These are phyloP conservation scores for Okapia johnstoni DNA, from an alignment of 2,113 vertebrate species.

Conservation along the genomic window DNA sequence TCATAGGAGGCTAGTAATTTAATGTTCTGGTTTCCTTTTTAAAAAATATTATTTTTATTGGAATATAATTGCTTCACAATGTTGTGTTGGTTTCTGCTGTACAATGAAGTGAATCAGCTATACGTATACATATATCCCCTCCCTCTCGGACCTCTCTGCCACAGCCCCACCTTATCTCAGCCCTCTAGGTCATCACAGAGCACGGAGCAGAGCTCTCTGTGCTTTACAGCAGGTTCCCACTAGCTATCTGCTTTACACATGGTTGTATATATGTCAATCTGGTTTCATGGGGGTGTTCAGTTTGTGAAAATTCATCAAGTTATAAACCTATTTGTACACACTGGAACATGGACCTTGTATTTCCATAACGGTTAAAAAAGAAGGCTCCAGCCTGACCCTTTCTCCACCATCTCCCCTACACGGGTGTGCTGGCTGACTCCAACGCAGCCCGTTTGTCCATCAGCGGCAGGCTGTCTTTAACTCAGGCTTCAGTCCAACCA, in stretches of 20 bases:
- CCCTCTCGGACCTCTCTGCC: not conserved
- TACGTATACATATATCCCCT: not conserved
- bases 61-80: not conserved
- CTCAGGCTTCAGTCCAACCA: not conserved
- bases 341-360: not conserved
- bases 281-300: not conserved
- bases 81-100: not conserved
- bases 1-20: not conserved
- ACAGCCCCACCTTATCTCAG: not conserved
- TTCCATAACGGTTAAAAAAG: not conserved
- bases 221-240: not conserved
- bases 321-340: not conserved
- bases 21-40: not conserved
- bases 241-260: not conserved
- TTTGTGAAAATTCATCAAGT: slow-evolving; percentile 1
- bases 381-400: not conserved
- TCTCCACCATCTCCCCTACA: not conserved
- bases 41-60: not conserved
- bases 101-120: not conserved
- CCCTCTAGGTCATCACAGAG: not conserved
- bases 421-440: not conserved
- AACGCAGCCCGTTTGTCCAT: not conserved
- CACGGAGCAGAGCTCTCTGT: not conserved
- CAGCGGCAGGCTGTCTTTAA: not conserved
- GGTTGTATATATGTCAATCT: not conserved